Conservation (phyloP, 2,888 invertebrate genomes). For the Agonopterix heracliana region DNA sequence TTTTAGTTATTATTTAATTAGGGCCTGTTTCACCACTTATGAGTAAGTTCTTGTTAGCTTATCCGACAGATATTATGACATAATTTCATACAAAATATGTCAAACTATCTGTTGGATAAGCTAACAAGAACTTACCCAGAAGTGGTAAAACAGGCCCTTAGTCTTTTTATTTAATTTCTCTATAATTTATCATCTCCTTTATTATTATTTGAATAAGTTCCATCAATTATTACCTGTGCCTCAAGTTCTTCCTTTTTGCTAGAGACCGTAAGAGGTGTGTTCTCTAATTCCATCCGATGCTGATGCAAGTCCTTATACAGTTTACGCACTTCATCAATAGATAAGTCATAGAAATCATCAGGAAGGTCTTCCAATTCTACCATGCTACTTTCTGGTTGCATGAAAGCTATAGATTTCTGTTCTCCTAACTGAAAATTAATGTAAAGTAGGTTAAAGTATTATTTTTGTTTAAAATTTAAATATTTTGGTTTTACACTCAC, state of each 20-base stretch:
- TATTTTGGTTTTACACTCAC: constrained; percentile 35
- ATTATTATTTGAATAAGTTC: no score
- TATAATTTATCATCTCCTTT: no score
- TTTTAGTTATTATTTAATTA: no score
- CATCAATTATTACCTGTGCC: constrained; percentile 35
- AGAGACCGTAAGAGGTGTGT: constrained; percentile 82
- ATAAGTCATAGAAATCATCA: constrained; percentile 93
- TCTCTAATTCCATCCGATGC: constrained; percentile 78
- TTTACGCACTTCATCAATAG: constrained; percentile 86
- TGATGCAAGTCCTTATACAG: constrained; percentile 85
- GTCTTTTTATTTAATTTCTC: no score
- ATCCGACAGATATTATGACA: no score
- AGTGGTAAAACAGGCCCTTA: no score
- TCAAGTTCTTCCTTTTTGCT: constrained; percentile 37
- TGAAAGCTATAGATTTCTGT: constrained; percentile 85
- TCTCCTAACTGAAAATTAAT: constrained; percentile 79
- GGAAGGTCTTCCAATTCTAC: constrained; percentile 82
- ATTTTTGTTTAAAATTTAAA: not conserved
- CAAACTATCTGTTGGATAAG: no score
- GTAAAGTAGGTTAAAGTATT: not conserved
- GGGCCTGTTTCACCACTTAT: no score
- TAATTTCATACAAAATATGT: no score
- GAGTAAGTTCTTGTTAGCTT: no score
- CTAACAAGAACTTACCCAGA: no score
- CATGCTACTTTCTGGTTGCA: constrained; percentile 72